Conservation (phyloP, 1,140 invertebrate genomes). For the Calycopis cecrops region DNA sequence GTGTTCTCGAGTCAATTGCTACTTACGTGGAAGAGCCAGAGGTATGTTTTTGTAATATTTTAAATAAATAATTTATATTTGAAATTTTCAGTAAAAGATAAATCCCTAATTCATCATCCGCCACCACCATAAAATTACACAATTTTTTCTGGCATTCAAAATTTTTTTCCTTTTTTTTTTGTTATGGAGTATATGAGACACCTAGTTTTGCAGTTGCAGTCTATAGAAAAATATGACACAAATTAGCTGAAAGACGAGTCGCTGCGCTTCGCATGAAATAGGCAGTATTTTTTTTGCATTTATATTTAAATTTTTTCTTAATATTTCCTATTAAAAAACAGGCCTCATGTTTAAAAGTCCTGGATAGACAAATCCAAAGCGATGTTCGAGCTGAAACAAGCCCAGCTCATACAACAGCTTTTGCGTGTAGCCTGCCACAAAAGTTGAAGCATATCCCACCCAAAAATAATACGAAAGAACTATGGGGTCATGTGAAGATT, state of each 20-base stretch:
- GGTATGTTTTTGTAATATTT: constrained; percentile 32
- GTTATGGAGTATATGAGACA: no score
- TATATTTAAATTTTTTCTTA: no score
- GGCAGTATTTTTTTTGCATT: no score
- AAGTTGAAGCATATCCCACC: constrained; percentile 72
- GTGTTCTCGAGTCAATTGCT: constrained; percentile 64
- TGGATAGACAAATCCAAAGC: constrained; percentile 64
- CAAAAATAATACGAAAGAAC: constrained; percentile 59
- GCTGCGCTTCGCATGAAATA: no score
- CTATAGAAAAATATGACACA: no score
- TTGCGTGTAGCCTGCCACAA: constrained; percentile 69
- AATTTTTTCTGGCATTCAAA: no score
- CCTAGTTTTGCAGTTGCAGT: no score
- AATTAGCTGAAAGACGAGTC: no score
- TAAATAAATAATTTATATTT: constrained; percentile 18
- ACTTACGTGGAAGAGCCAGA: constrained; percentile 48
- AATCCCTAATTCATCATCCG: no score
- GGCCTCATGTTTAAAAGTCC: constrained; percentile 51
- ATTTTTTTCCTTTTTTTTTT: no score
- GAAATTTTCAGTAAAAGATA: no score
- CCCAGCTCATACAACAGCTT: constrained; percentile 67
- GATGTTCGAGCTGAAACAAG: constrained; percentile 71
- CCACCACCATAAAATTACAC: no score
- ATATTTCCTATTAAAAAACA: constrained; percentile 20
- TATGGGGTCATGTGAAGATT: constrained; percentile 72